Percentiles rank a stretch among this genome's conserved stretches.
Conservation (phyloP, 2,113 vertebrate genomes). For the Murina feae region DNA sequence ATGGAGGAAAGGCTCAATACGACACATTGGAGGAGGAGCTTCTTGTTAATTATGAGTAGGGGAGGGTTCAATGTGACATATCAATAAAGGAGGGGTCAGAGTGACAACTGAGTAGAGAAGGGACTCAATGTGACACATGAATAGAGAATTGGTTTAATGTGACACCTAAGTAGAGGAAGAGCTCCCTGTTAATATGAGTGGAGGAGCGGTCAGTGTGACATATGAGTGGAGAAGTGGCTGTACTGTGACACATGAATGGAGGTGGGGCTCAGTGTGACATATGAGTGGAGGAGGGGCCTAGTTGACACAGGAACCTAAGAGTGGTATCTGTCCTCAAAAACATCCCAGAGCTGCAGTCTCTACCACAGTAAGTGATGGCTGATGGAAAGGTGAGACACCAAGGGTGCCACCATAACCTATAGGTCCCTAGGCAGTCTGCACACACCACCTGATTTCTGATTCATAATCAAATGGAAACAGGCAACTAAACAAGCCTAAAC, state of each 20-base stretch:
- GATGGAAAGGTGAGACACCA: no score
- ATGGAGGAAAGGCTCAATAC: not conserved
- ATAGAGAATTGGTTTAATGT: not conserved
- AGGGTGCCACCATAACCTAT: no score
- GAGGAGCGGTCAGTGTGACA: not conserved
- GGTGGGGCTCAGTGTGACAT: not conserved
- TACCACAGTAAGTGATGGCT: accelerated
- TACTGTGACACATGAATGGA: not conserved
- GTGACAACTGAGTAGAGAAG: not conserved
- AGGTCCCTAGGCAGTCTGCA: not conserved
- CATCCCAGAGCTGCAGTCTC: no score
- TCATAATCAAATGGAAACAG: not conserved
- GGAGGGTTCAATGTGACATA: not conserved
- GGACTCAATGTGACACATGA: not conserved
- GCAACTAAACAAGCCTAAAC: accelerated
- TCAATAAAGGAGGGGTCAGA: not conserved
- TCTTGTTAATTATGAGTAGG: no score
- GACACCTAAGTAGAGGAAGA: not conserved
- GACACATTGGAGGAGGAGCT: not conserved
- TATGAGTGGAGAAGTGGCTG: not conserved
- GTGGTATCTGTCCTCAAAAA: no score
- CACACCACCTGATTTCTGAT: accelerated
- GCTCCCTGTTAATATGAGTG: no score
- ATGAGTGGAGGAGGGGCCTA: no score
- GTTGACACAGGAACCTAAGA: accelerated